Evolutionary conservation across 2,797 vertebrate genomes (phyloP).

Genomic region (Microctenopoma lineatum): DNA sequence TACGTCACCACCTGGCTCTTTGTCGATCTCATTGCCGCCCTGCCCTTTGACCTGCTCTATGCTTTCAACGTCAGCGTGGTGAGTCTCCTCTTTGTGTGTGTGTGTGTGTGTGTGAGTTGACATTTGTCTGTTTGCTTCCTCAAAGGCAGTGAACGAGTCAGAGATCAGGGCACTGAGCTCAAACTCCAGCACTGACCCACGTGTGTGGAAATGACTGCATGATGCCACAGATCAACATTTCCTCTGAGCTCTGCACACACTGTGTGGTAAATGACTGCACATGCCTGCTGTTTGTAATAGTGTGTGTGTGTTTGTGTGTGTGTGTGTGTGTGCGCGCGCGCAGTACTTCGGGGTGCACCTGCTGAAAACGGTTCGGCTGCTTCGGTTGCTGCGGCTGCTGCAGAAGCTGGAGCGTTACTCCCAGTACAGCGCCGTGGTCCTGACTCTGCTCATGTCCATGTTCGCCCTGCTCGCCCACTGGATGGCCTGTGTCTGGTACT

Average conservation of each 20-base stretch:
- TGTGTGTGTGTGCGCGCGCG: too few species aligned
- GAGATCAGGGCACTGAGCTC: not conserved
- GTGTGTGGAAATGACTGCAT: conserved; percentile 7
- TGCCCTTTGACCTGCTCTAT: conserved; percentile 90
- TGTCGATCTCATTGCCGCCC: conserved; percentile 87
- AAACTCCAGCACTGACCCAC: conserved; percentile 11
- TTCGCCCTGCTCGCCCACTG: conserved; percentile 97
- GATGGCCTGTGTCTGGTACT: conserved; percentile 98
- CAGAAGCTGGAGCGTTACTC: conserved; percentile 98
- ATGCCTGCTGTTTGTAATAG: conserved; percentile 54
- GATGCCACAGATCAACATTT: conserved; percentile 28
- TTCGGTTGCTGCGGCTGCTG: conserved; percentile 91
- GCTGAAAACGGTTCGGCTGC: conserved; percentile 93
- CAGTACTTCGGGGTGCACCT: conserved; percentile 90
- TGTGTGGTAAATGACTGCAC: not conserved
- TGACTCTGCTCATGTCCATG: conserved; percentile 94
- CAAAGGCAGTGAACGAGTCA: not conserved
- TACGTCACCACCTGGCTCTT: conserved; percentile 90
- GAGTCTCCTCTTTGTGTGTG: conserved; percentile 61
- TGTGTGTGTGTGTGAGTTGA: conserved; percentile 6
- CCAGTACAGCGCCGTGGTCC: conserved; percentile 96
- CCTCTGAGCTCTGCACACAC: not conserved
- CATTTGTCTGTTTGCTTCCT: conserved; percentile 14
- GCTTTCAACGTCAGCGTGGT: conserved; percentile 92
- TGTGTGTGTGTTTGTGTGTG: too few species aligned